Conservation (phyloP, 2,797 vertebrate genomes). For the Notolepis coatsorum region DNA sequence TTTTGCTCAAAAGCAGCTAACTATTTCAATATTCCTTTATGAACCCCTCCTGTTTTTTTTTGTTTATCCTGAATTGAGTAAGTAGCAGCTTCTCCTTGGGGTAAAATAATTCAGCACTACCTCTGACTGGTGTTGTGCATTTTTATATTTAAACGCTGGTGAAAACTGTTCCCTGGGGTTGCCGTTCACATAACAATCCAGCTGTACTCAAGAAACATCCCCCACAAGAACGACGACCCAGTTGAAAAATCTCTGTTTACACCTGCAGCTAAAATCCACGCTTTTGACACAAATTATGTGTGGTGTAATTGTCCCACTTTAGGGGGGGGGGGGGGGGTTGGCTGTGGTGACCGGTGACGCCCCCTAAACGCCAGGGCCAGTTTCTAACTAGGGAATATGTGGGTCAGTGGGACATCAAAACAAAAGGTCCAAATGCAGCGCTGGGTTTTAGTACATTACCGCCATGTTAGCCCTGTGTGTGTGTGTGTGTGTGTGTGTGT, state of each 20-base stretch:
- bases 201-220: background rate
- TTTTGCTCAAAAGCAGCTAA: too few species aligned
- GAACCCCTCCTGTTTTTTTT: too few species aligned
- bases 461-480: constrained; percentile 43
- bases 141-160: constrained; percentile 7
- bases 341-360: constrained; percentile 39
- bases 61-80: too few species aligned
- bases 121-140: constrained; percentile 7
- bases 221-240: constrained; percentile 26
- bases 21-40: too few species aligned
- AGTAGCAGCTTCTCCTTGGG: too few species aligned
- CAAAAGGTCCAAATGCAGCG: constrained; percentile 54
- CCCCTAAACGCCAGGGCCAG: constrained; percentile 56
- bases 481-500: constrained; percentile 7
- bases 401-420: constrained; percentile 74
- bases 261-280: constrained; percentile 52
- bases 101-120: too few species aligned
- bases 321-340: constrained; percentile 28
- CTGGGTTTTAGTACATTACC: constrained; percentile 70
- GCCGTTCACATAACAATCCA: constrained; percentile 9
- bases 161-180: background rate
- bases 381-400: constrained; percentile 68
- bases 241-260: constrained; percentile 16
- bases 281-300: constrained; percentile 63
- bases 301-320: constrained; percentile 65